Evolutionary conservation across 2,888 invertebrate species (phyloP), one percentile per base, ranked within the genome.

Genomic region (Leptinotarsa tumamoca): DNA sequence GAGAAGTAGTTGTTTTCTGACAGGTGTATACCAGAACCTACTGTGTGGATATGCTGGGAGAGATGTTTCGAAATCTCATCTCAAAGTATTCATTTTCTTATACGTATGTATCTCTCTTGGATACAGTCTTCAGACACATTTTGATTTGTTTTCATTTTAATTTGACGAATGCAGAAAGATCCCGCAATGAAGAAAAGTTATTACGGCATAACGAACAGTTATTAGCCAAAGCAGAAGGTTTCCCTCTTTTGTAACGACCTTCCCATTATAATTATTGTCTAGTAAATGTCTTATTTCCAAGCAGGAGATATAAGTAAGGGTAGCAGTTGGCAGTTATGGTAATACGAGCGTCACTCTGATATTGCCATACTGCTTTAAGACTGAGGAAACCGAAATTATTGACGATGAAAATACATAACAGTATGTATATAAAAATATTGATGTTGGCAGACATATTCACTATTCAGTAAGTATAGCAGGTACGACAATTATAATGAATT

Each of bases 261-360:
- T 10, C 0, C 7, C 43, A 18, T 33, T 63, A 63, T 63, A 63
- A 63, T 63, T 43, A 43, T 58, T 63, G 63, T 63, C 43, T 63
- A 63, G 63, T 63, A 63, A 63, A 63, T 63, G 27, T 27, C 63
- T 63, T n/a, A 63, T 63, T 63, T 43, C 4, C 15, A 27, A 63
- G 18, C 43, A 63, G n/a, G 18, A 33, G 63, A 63, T 63, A 63
- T 63, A 33, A 63, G 63, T 7, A 18, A n/a, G n/a, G 63, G 63
- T 63, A 63, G n/a, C 63, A 43, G 33, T n/a, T 63, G 63, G 63
- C 4, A 63, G 18, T 63, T 43, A 63, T 43, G 17, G 33, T n/a
- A 15, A 58, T 43, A 3, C 33, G 43, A 27, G 43, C 33, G 17
- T 43, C 43, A 17, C 7, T 3, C 23, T n/a, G 63, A 63, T 63